Conservation (phyloP, 2,113 vertebrate species). For the Limnothrissa miodon region DNA sequence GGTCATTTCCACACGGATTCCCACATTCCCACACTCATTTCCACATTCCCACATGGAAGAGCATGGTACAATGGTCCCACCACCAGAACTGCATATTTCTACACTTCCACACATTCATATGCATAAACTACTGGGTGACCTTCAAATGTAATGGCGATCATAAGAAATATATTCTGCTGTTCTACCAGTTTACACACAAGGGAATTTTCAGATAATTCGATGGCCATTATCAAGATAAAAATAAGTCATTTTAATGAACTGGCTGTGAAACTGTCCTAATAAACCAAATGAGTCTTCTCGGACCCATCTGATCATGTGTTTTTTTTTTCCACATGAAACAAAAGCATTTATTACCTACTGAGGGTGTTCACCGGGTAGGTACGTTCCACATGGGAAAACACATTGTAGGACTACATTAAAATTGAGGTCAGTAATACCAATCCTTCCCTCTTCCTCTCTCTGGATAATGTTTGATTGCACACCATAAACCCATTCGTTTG, state of each 20-base stretch:
- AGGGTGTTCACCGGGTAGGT: background rate
- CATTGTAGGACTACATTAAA: background rate
- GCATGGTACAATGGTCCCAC: no score
- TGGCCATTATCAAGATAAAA: background rate
- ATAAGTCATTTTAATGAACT: background rate
- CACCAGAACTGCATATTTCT: no score
- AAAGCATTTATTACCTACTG: background rate
- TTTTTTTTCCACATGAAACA: background rate
- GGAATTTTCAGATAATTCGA: background rate
- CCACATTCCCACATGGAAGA: no score
- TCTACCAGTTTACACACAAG: background rate
- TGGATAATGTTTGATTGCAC: background rate
- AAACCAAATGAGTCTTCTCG: background rate
- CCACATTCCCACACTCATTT: background rate
- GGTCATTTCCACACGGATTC: background rate
- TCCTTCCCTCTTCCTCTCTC: background rate
- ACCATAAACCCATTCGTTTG: background rate
- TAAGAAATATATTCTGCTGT: background rate
- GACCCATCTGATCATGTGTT: background rate
- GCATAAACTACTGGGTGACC: background rate
- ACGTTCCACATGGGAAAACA: background rate
- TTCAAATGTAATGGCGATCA: background rate
- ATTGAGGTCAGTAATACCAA: background rate
- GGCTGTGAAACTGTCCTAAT: conserved; percentile 2
- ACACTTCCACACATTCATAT: no score